Evolutionary conservation across 2,888 invertebrate genomes (phyloP), one percentile per base, ranked within the genome.

Genomic region (Microctonus brassicae): DNA sequence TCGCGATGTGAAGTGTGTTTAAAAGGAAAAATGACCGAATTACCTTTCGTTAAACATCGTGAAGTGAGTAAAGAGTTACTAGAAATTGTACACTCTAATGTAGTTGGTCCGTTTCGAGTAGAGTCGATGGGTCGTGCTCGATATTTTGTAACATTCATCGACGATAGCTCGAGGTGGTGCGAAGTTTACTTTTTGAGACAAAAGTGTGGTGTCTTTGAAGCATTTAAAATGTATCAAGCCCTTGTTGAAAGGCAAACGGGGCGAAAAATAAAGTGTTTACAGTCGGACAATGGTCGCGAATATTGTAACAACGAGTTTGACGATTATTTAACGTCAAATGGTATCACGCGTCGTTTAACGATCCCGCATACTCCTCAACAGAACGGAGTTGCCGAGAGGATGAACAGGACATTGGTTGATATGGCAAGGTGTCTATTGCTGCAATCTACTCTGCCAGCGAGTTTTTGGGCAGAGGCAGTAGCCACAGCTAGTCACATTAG

Each of bases 391-490:
- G 76, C 82, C 1, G 83, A 84, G 61, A 36, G 81, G 1, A 76
- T 78, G 55, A 82, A 81, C 42, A 63, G 78, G 1, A 82, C 79
- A 1, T 64, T 82, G 0, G 74, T 80, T 22, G 78, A 82, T 13
- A 71, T 73, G 42, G 80, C 80, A 1, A 73, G 81, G 26, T 73
- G 76, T n/a, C 75, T 83, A 72, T 34, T 84, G 42, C 26, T 72
- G 1, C 68, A 79, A 29, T 61, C 75, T 11, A 65, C 62, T 4
- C 55, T 81, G 7, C 73, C 73, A 22, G 36, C 71, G 9, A 33
- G 22, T 11, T 77, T 81, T 24, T 83, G 81, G 82, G 76, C 80
- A 7, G 83, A 84, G 60, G 84, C 82, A 6, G 73, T 81, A 9
- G 68, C 66, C 5, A 78, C 76, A 13, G 75, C 80, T 17, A 70